Base-by-base conservation (phyloP, 2,797 vertebrate species). In the Neosilurus hyrtlii region DNA sequence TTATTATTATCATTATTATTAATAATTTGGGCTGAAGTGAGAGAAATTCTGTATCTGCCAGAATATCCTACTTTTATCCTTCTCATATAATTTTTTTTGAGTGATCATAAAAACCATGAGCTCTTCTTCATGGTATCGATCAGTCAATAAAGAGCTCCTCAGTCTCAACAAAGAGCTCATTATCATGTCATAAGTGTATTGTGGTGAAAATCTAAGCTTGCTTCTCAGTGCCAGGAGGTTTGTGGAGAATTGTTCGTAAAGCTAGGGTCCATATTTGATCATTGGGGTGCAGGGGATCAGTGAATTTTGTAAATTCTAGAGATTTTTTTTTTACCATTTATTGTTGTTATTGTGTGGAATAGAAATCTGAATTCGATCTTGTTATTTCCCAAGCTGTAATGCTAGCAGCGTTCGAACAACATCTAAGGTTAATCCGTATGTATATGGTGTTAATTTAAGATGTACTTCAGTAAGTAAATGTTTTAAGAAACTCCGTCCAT, bases 91-190 rank as follows among this genome's bases (percentile, higher is more conserved):
- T 80, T 61, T 65, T 86, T 74, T 85, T 81, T 65, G 57, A 87
- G 68, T 79, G 72, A 87, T 90, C 85, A 86, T 88, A 89, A 88
- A 80, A 88, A 85, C 20, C 26, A 15, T 71, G 35, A 79, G 68
- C 71, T 43, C 70, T 43, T 80, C 61, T 88, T 73, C 84, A 68
- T 76, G 67, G 63, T 83, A 90, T 86, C 63, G 81, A 89, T 83
- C 85, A 85, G 85, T 89, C 87, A 82, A 85, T 90, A 87, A 83
- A 83, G 75, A 56, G 70, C 63, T 82, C 82, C 83, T 85, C 63
- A 51, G 80, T 79, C 73, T 80, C 77, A 83, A 80, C 54, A 70
- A 68, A 84, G 85, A 85, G 86, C 80, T 76, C 85, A 89, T 87
- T 87, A 88, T 81, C 57, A 68, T 74, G 75, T 82, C 83, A 74